Base-by-base conservation (phyloP, 2,888 invertebrate genomes). In the Zygothrica quintamaculata region DNA sequence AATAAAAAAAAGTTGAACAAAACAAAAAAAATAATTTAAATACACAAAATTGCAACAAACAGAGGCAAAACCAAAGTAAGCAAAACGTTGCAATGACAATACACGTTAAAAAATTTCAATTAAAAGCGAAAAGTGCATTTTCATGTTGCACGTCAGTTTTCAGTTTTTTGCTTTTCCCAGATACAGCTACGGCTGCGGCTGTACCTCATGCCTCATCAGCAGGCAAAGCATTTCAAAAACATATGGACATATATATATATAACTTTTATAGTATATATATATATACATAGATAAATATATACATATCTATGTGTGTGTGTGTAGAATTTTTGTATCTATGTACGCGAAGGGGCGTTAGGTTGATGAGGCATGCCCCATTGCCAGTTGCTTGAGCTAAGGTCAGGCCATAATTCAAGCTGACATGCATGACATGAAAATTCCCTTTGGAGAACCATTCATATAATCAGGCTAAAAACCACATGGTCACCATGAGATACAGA, bases 51-150 rank as follows among this genome's bases (percentile, higher is more conserved):
- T n/a, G 44, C 52, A 58, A 43, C 68, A 73, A 71, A 59, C 65
- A 31, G 33, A 31, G 48, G 31, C 58, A 22, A 31, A 66, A 34
- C 55, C 36, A 29, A 56, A 60, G 52, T 36, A 61, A 64, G 59
- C 58, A 78, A 69, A 65, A 60, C 29, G 64, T n/a, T 48, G 57
- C 71, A 84, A 82, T 78, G 86, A 79, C 76, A 79, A 68, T 75
- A 75, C 79, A 78, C 77, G 59, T 65, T 48, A 72, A 73, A 71
- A 80, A 80, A 65, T 64, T 81, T 87, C 87, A 81, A 81, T 81
- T 81, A 87, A 81, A 87, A 84, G 74, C 60, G 79, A 76, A 85
- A 87, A 85, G 88, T 85, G 88, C 87, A 87, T 85, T 88, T 88
- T 84, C 85, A 85, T 85, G 85, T 85, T 74, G 77, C 69, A 82